Evolutionary conservation across 2,113 vertebrate genomes (phyloP).

Genomic region (Rhinolophus sinicus): DNA sequence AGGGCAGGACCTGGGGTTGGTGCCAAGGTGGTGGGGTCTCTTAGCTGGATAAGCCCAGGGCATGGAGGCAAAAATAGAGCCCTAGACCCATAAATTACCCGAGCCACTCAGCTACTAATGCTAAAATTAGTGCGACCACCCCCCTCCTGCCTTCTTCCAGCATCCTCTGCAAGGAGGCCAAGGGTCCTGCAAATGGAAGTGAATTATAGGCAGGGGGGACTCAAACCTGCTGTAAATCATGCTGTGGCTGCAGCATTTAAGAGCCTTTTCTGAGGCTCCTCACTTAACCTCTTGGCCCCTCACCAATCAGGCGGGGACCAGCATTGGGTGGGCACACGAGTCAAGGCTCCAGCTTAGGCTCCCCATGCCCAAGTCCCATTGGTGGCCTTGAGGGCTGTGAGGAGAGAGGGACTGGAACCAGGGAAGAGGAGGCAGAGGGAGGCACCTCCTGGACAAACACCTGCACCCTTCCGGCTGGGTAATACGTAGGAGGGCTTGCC

Average conservation of each 20-base stretch:
- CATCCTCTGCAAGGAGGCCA: background rate
- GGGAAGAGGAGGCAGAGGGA: background rate
- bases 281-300: background rate
- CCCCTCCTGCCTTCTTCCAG: background rate
- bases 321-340: background rate
- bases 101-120: background rate
- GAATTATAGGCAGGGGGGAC: background rate
- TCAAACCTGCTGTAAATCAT: background rate
- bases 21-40: background rate
- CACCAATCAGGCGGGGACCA: rapidly evolving
- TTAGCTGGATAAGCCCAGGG: background rate
- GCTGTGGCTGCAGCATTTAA: background rate
- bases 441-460: background rate
- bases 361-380: background rate
- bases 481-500: background rate
- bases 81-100: background rate
- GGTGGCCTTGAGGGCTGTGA: background rate
- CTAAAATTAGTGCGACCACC: background rate
- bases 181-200: background rate
- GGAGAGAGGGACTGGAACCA: background rate
- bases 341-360: background rate
- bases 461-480: no score
- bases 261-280: background rate
- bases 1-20: background rate
- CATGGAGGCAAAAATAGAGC: background rate